Evolutionary conservation across 1,140 invertebrate genomes (phyloP), one percentile per base, ranked within the genome.

Genomic region (Eciton burchellii): DNA sequence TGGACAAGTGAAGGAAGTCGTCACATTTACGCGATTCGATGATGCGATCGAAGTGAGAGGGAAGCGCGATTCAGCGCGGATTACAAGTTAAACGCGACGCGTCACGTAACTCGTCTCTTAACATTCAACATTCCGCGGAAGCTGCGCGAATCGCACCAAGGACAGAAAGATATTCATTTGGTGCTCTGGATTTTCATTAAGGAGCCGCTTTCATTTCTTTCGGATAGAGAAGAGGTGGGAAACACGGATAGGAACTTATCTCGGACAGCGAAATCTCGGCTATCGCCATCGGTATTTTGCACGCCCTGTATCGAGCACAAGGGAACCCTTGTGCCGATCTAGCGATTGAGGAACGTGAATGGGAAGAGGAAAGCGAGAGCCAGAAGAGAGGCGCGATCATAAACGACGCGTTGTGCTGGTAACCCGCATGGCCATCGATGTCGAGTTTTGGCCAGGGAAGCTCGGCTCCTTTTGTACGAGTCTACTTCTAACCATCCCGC

Each of bases 281-380:
- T 85, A 88, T 83, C 79, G 85, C 87, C 85, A 83, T 81, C 68
- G 81, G 81, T 63, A 85, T 88, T 88, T 83, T 73, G 83, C 66
- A 70, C 71, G 60, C 59, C 24, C 74, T 72, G 73, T 43, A 83
- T 88, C 71, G 68, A 84, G 57, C 66, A 83, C 85, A 79, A 87
- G 76, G 86, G 83, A 77, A 43, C 59, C 77, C 77, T 74, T 87
- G 82, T 82, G 57, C 60, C 70, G 41, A 26, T 35, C 35, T 9
- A 68, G 21, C 82, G 65, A 47, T 59, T 47, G 45, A 68, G 62
- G 47, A 45, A 82, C 41, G n/a, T 73, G 11, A 16, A 49, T 2
- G 19, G 43, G 57, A 19, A 16, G 24, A 54, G 26, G 45, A 54
- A 26, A 54, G 16, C 24, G 60, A 54, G 24, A 54, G 24, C 14